phyloP scores from a whole-genome alignment of 1,140 invertebrate species.

The Zaprionus ghesquierei region DNA sequence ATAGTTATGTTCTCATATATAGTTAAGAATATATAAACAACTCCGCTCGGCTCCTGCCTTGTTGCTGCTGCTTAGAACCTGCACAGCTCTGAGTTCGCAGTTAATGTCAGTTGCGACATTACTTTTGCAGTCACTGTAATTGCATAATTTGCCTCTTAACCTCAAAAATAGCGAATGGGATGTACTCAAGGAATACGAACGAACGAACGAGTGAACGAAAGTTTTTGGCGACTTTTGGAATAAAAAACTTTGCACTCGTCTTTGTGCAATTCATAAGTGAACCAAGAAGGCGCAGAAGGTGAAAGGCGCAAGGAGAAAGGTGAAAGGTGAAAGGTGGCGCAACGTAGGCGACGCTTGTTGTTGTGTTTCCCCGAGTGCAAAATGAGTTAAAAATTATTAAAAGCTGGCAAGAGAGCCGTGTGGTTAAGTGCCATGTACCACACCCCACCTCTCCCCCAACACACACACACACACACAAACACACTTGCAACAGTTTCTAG shows the following conservation, averaged over 20 bases:
- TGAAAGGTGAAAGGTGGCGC: conserved; percentile 26
- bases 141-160: conserved; percentile 70
- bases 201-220: conserved; percentile 36
- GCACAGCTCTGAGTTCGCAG: neutral
- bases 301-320: conserved; percentile 20
- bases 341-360: conserved; percentile 33
- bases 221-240: conserved; percentile 63
- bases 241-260: conserved; percentile 65
- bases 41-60: neutral
- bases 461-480: too few species aligned
- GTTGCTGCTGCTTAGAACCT: neutral
- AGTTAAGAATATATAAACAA: neutral
- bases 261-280: conserved; percentile 40
- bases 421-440: neutral
- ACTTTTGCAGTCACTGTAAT: conserved; percentile 45
- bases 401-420: conserved; percentile 19
- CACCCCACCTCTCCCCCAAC: neutral
- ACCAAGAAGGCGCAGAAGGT: conserved; percentile 59
- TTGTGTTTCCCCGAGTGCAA: conserved; percentile 63
- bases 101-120: neutral
- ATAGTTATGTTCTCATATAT: too few species aligned
- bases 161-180: conserved; percentile 44
- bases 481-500: conserved; percentile 38
- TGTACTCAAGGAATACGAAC: conserved; percentile 48
- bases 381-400: conserved; percentile 79